A percentile compares a stretch with the other conserved stretches of the same genome.
Evolutionary conservation across 1,140 invertebrate species (phyloP).

Genomic region (Acromyrmex heyeri): DNA sequence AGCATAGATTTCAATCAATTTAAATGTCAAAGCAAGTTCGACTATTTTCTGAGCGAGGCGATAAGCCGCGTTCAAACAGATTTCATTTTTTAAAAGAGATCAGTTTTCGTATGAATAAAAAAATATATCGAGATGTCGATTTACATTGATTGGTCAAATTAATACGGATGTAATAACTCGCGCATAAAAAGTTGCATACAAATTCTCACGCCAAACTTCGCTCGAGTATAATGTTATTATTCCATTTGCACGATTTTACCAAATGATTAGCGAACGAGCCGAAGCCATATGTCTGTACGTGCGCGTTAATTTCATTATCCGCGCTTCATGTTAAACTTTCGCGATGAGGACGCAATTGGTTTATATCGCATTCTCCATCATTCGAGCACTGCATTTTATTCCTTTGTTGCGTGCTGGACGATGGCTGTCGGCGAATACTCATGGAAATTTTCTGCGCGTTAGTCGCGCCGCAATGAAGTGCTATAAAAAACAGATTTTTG

Average conservation of each 20-base stretch:
- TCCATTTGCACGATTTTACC: constrained; percentile 49
- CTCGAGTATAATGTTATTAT: constrained; percentile 45
- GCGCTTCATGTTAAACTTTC: constrained; percentile 61
- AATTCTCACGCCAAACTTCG: constrained; percentile 32
- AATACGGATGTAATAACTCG: constrained; percentile 12
- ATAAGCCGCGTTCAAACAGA: neutral
- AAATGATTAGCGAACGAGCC: constrained; percentile 34
- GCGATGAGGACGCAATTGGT: constrained; percentile 56
- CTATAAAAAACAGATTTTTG: constrained; percentile 64
- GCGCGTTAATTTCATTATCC: constrained; percentile 67
- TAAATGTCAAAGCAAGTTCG: neutral
- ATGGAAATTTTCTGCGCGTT: constrained; percentile 61
- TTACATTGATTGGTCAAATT: constrained; percentile 1
- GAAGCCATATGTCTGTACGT: neutral
- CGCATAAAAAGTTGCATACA: constrained; percentile 41
- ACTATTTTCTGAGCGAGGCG: constrained; percentile 3
- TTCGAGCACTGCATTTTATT: constrained; percentile 21
- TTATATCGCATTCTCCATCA: constrained; percentile 36
- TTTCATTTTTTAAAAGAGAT: neutral
- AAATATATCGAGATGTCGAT: neutral
- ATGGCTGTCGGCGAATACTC: constrained; percentile 39
- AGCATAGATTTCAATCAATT: neutral
- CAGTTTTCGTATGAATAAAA: neutral
- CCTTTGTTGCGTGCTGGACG: constrained; percentile 50
- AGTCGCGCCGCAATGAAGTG: constrained; percentile 23